A percentile compares a stretch with the other conserved stretches of the same genome.
These are phyloP conservation scores for Pungitius pungitius DNA, from an alignment of 2,113 vertebrate species.

Conservation along the genomic window DNA sequence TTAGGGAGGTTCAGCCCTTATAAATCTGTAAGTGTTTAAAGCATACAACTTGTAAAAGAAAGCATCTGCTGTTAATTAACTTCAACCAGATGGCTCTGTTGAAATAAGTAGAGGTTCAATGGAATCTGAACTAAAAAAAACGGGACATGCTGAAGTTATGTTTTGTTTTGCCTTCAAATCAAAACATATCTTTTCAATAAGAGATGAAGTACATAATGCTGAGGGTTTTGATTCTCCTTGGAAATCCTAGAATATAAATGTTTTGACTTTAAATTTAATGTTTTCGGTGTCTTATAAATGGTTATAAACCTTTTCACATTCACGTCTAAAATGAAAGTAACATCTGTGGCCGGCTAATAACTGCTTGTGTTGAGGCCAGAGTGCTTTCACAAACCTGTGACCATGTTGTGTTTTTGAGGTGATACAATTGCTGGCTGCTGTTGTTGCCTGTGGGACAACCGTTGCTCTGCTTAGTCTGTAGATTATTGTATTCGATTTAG, in stretches of 20 bases:
- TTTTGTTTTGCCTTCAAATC: background rate
- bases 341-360: background rate
- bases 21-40: background rate
- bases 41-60: background rate
- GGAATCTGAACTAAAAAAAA: background rate
- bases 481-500: background rate
- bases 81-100: background rate
- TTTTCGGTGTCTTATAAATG: too few species aligned
- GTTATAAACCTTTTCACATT: too few species aligned
- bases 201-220: background rate
- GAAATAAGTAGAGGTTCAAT: background rate
- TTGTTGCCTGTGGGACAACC: background rate
- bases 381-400: background rate
- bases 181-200: too few species aligned
- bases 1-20: background rate
- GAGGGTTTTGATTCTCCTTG: background rate
- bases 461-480: background rate
- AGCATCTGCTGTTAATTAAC: background rate
- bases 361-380: background rate
- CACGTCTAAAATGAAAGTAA: too few species aligned
- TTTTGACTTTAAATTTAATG: too few species aligned
- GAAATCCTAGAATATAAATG: background rate
- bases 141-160: background rate
- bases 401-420: conserved; percentile 5
- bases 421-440: background rate